Percentiles rank a stretch among this genome's conserved stretches.
phyloP scores from a whole-genome alignment of 2,797 vertebrate species.

The Gambelia wislizenii region DNA sequence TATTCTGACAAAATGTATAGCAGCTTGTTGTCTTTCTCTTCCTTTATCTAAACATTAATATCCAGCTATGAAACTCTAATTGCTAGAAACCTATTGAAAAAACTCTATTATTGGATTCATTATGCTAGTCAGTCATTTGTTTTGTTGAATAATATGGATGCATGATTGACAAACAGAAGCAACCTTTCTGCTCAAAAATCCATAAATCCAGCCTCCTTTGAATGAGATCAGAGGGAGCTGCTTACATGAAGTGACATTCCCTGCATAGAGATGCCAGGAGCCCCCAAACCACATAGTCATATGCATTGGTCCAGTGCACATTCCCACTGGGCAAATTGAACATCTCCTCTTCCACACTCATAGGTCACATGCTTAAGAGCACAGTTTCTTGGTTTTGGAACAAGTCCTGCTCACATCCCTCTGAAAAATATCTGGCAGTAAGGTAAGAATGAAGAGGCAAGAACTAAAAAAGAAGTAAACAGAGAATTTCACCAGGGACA shows the following conservation, averaged over 20 bases:
- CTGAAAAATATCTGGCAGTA: neutral
- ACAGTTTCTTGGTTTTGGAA: accelerated
- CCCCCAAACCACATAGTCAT: neutral
- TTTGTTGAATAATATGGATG: constrained; percentile 22
- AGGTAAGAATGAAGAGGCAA: accelerated
- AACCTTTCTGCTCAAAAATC: neutral
- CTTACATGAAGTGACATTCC: neutral
- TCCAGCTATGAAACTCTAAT: constrained; percentile 27
- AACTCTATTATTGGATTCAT: constrained; percentile 27
- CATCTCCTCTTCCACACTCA: neutral
- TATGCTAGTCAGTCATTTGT: constrained; percentile 9
- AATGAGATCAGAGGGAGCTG: neutral
- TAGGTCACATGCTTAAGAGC: neutral
- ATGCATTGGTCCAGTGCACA: neutral
- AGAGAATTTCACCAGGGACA: neutral
- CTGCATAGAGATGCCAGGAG: neutral
- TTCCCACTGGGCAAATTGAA: neutral
- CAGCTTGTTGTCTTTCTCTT: constrained; percentile 6
- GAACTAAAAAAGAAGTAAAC: neutral
- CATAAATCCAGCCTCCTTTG: too few species aligned
- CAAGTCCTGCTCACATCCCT: neutral
- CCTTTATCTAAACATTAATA: constrained; percentile 42
- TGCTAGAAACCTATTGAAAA: constrained; percentile 20
- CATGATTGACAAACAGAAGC: constrained; percentile 21
- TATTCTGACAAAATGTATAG: constrained; percentile 37